A percentile compares a stretch with the other conserved stretches of the same genome.
Conservation (phyloP, 2,888 invertebrate species). For the Elmis aenea region DNA sequence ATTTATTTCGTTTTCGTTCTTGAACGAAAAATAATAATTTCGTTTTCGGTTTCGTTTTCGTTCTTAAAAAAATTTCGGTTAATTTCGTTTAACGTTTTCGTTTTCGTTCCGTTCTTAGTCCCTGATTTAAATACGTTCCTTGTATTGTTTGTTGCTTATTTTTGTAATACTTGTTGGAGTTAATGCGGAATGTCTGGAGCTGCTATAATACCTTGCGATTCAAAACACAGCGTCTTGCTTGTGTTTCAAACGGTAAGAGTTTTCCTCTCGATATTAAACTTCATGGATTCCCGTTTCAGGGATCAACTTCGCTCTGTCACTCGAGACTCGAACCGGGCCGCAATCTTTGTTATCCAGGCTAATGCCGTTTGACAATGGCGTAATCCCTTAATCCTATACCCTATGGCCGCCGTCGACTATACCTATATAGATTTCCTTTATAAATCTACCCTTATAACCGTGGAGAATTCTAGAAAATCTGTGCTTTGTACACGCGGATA, state of each 20-base stretch:
- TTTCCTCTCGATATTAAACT: slow-evolving; percentile 17
- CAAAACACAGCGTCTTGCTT: not conserved
- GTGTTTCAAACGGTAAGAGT: slow-evolving; percentile 3
- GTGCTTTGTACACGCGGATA: no score
- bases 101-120: no score
- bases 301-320: slow-evolving; percentile 19
- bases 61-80: no score
- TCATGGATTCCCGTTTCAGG: slow-evolving; percentile 15
- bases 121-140: no score
- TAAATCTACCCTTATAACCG: slow-evolving; percentile 20
- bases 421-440: slow-evolving; percentile 26
- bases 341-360: slow-evolving; percentile 38
- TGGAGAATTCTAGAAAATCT: no score
- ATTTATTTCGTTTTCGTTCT: no score
- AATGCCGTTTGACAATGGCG: slow-evolving; percentile 37
- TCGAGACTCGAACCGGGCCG: slow-evolving; percentile 18
- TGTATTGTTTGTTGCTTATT: no score
- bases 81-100: no score
- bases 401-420: slow-evolving; percentile 29
- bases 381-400: slow-evolving; percentile 37
- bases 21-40: no score
- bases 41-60: no score
- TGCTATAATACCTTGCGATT: not conserved
- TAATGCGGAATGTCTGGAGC: not conserved
- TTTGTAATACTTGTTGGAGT: no score